Evolutionary conservation across 64 coral and sea anemone genomes (phyloP).

Genomic region (Pocillopora verrucosa): DNA sequence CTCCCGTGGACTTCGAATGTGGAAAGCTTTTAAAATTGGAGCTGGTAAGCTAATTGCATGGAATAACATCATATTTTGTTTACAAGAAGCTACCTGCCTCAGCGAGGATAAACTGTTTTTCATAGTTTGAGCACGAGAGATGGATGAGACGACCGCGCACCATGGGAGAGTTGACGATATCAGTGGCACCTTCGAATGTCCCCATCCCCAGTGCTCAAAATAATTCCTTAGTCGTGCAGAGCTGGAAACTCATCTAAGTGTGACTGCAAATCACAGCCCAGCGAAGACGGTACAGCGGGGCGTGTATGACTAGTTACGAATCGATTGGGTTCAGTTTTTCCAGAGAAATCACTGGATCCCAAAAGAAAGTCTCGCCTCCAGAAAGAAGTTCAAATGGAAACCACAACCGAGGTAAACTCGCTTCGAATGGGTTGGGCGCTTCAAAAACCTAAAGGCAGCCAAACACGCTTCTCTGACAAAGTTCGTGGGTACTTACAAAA

Average conservation of each 20-base stretch:
- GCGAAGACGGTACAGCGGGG: background rate
- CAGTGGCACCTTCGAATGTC: slow-evolving; percentile 21
- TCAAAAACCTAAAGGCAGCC: too few relatives aligned
- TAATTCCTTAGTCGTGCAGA: slow-evolving; percentile 21
- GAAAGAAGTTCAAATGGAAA: too few relatives aligned
- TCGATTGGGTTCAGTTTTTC: too few relatives aligned
- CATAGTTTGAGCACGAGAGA: too few relatives aligned
- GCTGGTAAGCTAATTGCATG: background rate
- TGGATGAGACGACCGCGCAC: background rate
- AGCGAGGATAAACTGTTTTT: background rate
- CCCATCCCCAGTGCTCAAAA: slow-evolving; percentile 19
- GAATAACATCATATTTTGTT: slow-evolving; percentile 28
- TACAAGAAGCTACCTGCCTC: slow-evolving; percentile 30
- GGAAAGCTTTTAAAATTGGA: slow-evolving; percentile 27
- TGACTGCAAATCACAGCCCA: background rate
- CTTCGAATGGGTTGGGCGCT: too few relatives aligned
- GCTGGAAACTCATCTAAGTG: too few relatives aligned
- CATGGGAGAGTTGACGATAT: slow-evolving; percentile 9
- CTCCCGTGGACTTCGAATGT: slow-evolving; percentile 15
- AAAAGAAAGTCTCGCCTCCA: too few relatives aligned
- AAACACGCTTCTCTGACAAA: too few relatives aligned
- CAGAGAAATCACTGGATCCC: too few relatives aligned
- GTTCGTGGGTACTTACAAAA: too few relatives aligned
- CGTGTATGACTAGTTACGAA: too few relatives aligned
- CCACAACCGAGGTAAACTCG: too few relatives aligned